Conservation (phyloP, 1,140 invertebrate genomes). For the Heliothis virescens region DNA sequence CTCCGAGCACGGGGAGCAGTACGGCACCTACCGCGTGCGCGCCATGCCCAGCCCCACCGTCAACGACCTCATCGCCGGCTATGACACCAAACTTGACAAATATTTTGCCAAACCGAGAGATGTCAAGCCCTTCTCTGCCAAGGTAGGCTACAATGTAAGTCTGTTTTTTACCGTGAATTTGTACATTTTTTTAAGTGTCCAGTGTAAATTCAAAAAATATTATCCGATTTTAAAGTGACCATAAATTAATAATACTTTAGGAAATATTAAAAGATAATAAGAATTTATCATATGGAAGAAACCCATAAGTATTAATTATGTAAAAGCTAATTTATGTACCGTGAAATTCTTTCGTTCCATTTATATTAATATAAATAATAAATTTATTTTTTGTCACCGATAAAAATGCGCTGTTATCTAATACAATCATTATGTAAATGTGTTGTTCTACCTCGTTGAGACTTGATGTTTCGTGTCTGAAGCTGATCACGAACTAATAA, state of each 20-base stretch:
- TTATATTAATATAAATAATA: conserved; percentile 33
- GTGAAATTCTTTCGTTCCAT: conserved; percentile 39
- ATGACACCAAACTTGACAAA: conserved; percentile 80
- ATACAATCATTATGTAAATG: conserved; percentile 38
- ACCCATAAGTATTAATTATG: conserved; percentile 36
- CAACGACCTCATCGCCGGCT: conserved; percentile 62
- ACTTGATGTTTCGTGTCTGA: conserved; percentile 21
- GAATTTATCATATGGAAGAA: conserved; percentile 12
- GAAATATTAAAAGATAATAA: background rate
- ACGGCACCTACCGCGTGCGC: conserved; percentile 72
- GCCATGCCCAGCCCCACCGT: conserved; percentile 59
- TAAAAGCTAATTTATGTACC: conserved; percentile 42
- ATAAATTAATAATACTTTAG: background rate
- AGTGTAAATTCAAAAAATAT: background rate
- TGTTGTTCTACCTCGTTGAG: background rate
- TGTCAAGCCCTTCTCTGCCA: conserved; percentile 71
- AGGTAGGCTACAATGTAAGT: conserved; percentile 78
- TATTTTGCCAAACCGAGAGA: conserved; percentile 80
- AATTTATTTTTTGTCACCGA: conserved; percentile 12
- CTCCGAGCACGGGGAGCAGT: conserved; percentile 78
- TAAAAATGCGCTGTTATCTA: conserved; percentile 35
- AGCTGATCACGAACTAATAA: conserved; percentile 20
- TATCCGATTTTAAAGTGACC: background rate
- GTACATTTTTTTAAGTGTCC: background rate
- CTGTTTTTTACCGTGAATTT: background rate